Conservation (phyloP, 2,113 vertebrate genomes). For the Eublepharis macularius region DNA sequence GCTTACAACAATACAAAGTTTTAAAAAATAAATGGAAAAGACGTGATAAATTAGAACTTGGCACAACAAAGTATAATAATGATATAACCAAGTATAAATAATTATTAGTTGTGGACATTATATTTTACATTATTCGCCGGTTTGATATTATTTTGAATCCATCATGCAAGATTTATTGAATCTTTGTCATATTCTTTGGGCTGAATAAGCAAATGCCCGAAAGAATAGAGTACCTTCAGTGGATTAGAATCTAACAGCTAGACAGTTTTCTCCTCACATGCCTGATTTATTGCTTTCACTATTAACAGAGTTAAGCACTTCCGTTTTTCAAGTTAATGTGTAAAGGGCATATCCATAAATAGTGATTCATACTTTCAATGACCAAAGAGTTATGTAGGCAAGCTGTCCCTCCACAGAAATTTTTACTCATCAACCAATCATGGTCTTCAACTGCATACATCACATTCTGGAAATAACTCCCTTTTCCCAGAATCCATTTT, state of each 20-base stretch:
- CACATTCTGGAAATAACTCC: background rate
- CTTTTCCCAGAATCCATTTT: too few species aligned
- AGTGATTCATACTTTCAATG: background rate
- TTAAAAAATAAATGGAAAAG: background rate
- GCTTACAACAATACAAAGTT: background rate
- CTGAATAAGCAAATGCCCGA: background rate
- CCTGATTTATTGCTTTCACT: conserved; percentile 4
- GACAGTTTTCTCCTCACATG: background rate
- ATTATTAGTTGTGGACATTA: background rate
- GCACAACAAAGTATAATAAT: background rate
- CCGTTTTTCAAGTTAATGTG: background rate
- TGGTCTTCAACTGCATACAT: background rate
- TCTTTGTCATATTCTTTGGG: background rate
- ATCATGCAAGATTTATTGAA: background rate
- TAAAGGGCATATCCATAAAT: conserved; percentile 8
- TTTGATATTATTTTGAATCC: background rate
- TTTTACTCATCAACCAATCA: background rate
- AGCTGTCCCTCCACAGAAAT: background rate
- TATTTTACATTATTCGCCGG: background rate
- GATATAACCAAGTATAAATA: background rate
- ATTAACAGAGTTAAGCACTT: background rate
- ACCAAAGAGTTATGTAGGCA: background rate
- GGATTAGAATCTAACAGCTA: background rate
- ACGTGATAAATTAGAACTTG: too few species aligned
- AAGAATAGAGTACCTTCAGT: background rate